phyloP scores from a whole-genome alignment of 2,888 invertebrate species.

The Trachelus iudaicus region DNA sequence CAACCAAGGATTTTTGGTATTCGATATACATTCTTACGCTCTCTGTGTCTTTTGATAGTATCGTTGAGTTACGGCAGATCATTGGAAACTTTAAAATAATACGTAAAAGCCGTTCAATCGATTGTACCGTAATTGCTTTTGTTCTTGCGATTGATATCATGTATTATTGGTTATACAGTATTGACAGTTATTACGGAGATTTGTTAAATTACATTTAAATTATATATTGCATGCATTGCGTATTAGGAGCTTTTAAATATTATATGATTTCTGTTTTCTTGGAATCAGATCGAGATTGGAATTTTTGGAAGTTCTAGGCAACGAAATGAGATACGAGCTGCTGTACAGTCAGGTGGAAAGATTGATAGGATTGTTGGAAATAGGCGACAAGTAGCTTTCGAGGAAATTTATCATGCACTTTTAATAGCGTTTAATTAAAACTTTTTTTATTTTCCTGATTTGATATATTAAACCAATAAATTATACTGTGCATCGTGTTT shows the following conservation, averaged over 20 bases:
- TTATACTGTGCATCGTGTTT: not conserved
- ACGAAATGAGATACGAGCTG: not conserved
- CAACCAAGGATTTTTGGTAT: not conserved
- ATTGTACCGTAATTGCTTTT: not conserved
- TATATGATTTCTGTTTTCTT: too few relatives aligned
- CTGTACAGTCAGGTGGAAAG: not conserved
- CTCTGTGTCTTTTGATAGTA: too few relatives aligned
- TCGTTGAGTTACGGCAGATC: too few relatives aligned
- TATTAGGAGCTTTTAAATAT: too few relatives aligned
- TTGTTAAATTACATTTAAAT: too few relatives aligned
- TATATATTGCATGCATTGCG: not conserved
- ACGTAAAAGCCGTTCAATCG: not conserved
- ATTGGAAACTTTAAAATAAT: too few relatives aligned
- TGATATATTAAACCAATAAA: not conserved
- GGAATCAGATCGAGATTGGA: too few relatives aligned
- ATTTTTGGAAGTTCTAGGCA: not conserved
- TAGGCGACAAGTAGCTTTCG: not conserved
- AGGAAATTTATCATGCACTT: not conserved
- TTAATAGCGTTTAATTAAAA: not conserved
- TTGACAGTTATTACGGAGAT: too few relatives aligned
- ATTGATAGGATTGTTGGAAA: too few relatives aligned
- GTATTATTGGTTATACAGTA: not conserved
- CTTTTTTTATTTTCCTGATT: not conserved
- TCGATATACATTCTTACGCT: not conserved
- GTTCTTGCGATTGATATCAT: not conserved